Percentiles rank a stretch among this genome's conserved stretches.
phyloP scores from a whole-genome alignment of 1,140 invertebrate species.

The Zaprionus ornatus region DNA sequence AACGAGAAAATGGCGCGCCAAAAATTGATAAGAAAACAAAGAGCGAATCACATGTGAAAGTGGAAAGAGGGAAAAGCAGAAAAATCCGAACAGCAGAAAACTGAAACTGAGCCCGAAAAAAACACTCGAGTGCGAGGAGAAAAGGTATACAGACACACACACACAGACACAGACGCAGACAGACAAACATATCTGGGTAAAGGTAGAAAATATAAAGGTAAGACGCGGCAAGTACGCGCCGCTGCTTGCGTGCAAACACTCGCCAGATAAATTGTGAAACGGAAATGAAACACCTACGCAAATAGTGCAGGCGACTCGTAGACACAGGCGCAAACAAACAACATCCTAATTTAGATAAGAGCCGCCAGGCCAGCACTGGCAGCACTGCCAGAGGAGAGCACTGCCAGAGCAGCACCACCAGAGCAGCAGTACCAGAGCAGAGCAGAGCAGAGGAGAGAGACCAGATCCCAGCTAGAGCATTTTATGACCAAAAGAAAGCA shows the following conservation, averaged over 20 bases:
- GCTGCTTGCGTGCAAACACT: constrained; percentile 60
- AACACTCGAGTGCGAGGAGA: not conserved
- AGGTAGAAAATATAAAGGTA: constrained; percentile 55
- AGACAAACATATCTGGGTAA: constrained; percentile 3
- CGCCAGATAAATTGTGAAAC: constrained; percentile 78
- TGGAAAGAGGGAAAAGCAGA: constrained; percentile 49
- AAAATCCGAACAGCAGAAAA: constrained; percentile 14
- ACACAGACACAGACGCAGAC: not conserved
- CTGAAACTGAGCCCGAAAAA: constrained; percentile 1
- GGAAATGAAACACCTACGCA: constrained; percentile 83
- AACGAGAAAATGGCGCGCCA: constrained; percentile 19
- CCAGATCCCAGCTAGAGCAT: not conserved
- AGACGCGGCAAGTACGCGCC: constrained; percentile 39
- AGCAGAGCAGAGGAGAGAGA: constrained; percentile 19
- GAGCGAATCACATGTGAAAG: constrained; percentile 70
- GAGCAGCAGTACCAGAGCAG: not conserved
- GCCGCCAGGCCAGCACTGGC: constrained; percentile 44
- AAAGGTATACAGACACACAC: not conserved
- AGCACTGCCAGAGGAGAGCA: constrained; percentile 12
- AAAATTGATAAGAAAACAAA: constrained; percentile 71
- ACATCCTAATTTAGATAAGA: constrained; percentile 83
- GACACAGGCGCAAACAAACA: constrained; percentile 79
- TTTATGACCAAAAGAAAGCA: constrained; percentile 73
- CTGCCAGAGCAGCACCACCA: not conserved
- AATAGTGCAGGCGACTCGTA: constrained; percentile 74